Evolutionary conservation across 1,140 invertebrate genomes (phyloP), one percentile per base, ranked within the genome.

Genomic region (Ips nitidus): DNA sequence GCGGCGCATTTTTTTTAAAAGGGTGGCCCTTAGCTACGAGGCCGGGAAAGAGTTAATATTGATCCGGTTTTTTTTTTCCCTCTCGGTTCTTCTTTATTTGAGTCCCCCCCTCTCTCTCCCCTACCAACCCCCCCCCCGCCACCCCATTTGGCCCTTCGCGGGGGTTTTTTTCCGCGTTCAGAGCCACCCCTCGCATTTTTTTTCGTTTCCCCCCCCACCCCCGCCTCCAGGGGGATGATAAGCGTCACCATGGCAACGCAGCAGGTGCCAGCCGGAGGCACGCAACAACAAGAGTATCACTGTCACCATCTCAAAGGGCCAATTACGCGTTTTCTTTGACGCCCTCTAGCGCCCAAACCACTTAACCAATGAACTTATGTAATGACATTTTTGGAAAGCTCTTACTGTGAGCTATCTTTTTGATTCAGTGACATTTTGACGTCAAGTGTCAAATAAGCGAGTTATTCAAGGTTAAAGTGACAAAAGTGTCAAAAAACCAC

Each of bases 41-140:
- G 69, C 75, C 73, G 74, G 74, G 73, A 80, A 80, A 80, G 79
- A 80, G 74, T 75, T 75, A 80, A 80, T 80, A 80, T 80, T 80
- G 79, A 80, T 80, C 79, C 79, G 79, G 78, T 80, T 80, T 80
- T 80, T 80, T 22, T 22, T 22, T 22, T 22, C 22, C 22, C 22
- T 22, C 22, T 22, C 22, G 79, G 79, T 80, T 80, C 79, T 80
- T 80, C 79, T 80, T 22, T 80, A 80, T 80, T 80, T 80, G 79
- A 80, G 79, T 80, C 79, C 80, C 79, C 79, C 79, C 79, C 79
- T 76, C 77, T 76, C 74, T 79, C 80, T 80, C 79, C 79, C 80
- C 78, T 74, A 76, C 78, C 78, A 76, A 77, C 74, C 74, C 72
- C 78, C 79, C 79, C 79, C 79, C 77, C 76, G 77, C 77, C 78